Conservation (phyloP, 2,888 invertebrate genomes). For the Margaritifera margaritifera region DNA sequence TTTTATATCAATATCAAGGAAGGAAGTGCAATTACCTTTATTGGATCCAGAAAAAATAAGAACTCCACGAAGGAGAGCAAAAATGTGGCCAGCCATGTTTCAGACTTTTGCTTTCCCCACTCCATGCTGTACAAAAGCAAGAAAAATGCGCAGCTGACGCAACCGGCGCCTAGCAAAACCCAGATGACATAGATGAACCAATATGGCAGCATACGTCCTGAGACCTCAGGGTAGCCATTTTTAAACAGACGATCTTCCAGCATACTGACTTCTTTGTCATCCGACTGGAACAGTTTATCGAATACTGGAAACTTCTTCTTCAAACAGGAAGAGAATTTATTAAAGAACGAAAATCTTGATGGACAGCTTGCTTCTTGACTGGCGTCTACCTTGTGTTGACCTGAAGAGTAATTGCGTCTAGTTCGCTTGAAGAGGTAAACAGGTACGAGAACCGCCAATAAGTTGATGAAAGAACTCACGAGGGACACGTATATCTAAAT, state of each 20-base stretch:
- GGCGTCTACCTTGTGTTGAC: too few relatives aligned
- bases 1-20: too few relatives aligned
- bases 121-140: constrained; percentile 72
- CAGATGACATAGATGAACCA: constrained; percentile 41
- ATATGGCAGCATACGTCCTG: constrained; percentile 27
- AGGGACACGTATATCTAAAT: constrained; percentile 40
- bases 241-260: constrained; percentile 38
- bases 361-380: too few relatives aligned
- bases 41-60: constrained; percentile 69
- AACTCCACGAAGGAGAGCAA: constrained; percentile 71
- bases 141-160: constrained; percentile 37
- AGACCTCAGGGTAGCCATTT: constrained; percentile 33
- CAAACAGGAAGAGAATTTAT: too few relatives aligned
- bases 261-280: constrained; percentile 34
- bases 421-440: constrained; percentile 48
- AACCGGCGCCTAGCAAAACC: constrained; percentile 32
- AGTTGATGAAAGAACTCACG: constrained; percentile 41
- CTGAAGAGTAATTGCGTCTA: constrained; percentile 14
- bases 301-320: too few relatives aligned
- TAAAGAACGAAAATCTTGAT: too few relatives aligned
- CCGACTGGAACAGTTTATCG: not conserved
- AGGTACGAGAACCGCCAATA: constrained; percentile 31
- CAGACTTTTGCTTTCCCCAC: constrained; percentile 73
- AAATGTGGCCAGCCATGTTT: constrained; percentile 73
- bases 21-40: constrained; percentile 60